Evolutionary conservation across 2,888 invertebrate genomes (phyloP).

Genomic region (Ceriagrion tenellum): DNA sequence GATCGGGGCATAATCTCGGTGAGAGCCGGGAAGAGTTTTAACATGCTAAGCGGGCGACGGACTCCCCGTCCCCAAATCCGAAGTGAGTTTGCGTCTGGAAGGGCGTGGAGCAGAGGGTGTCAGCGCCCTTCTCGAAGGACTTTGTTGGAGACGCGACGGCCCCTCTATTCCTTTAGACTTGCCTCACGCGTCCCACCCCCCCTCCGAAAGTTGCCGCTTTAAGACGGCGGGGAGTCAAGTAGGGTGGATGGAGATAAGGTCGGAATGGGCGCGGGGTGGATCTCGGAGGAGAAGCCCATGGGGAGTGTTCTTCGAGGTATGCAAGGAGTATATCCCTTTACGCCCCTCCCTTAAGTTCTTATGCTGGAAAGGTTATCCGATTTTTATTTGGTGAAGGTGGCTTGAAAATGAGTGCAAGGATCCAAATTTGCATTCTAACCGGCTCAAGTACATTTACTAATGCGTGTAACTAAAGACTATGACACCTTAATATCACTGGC

Average conservation of each 20-base stretch:
- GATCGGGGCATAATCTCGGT: background rate
- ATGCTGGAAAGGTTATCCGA: background rate
- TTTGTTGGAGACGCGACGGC: background rate
- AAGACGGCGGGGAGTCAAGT: background rate
- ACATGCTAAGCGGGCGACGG: slow-evolving; percentile 8
- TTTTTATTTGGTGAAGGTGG: background rate
- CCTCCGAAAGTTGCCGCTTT: background rate
- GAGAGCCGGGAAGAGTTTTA: background rate
- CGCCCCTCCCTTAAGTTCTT: background rate
- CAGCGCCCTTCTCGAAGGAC: background rate
- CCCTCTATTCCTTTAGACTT: background rate
- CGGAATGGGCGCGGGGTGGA: background rate
- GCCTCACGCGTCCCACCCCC: background rate
- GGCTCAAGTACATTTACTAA: too few species aligned
- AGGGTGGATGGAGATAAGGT: background rate
- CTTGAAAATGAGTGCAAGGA: too few species aligned
- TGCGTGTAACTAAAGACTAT: too few species aligned
- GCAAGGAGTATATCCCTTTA: background rate
- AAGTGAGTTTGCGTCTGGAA: background rate
- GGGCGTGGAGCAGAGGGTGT: background rate
- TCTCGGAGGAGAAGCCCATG: background rate
- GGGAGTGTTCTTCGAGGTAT: background rate
- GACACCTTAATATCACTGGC: too few species aligned
- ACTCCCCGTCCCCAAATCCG: background rate
- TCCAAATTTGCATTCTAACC: too few species aligned